Base-by-base conservation (phyloP, 1,140 invertebrate genomes). In the Magallana angulata region DNA sequence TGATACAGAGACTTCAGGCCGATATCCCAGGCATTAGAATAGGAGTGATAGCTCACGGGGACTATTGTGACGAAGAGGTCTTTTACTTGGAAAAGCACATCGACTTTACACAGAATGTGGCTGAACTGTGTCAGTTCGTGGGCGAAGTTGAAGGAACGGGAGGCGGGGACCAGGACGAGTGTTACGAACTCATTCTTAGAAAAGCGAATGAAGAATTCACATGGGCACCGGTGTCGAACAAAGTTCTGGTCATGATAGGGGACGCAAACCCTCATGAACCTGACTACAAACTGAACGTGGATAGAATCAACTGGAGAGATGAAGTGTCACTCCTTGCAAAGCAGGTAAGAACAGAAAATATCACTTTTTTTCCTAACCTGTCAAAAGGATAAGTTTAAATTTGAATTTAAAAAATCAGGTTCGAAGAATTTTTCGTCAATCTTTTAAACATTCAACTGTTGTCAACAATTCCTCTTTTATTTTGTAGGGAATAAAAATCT, bases 181-280 rank as follows among this genome's bases (percentile, higher is more conserved):
- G 93, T 62, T 94, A 94, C 83, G 93, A 94, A 86, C 89, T 93
- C n/a, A 89, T 93, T n/a, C 86, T 94, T 18, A 62, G 89, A 36
- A 85, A 91, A 82, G 89, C 89, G 7, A 18, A 89, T 18, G 68
- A 85, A 14, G 76, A 90, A 1, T 89, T 93, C 11, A 89, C 90
- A n/a, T 94, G 93, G 93, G 91, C 90, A 14, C 87, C 88, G 8
- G 85, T 87, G 3, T 91, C 92, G 56, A 91, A 92, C 84, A 88
- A 90, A 81, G 90, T 92, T 14, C 87, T 94, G 30, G 91, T 94
- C 5, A 90, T 94, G 91, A 93, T 94, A 80, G 94, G 94, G n/a
- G 94, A 94, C 84, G 90, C 92, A 9, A 89, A 88, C 56, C 93
- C 94, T 16, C 94, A 94, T 71, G 91, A 92, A 85, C 86, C 91